These are phyloP conservation scores for Halichoeres trimaculatus DNA, from an alignment of 2,113 vertebrate genomes.

Conservation along the genomic window DNA sequence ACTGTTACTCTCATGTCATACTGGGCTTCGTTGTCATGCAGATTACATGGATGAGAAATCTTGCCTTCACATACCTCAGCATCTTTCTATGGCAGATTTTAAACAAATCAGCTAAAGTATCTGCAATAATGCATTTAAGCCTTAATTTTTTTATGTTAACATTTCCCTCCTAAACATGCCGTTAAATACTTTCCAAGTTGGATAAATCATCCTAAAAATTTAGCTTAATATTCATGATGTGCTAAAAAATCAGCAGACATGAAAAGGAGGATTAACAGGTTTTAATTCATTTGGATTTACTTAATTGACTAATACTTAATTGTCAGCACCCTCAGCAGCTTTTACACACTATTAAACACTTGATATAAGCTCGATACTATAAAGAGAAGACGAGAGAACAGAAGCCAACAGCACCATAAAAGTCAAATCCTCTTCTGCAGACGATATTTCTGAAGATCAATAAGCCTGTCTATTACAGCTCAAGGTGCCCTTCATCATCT, in stretches of 20 bases:
- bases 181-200: constrained; percentile 9
- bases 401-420: constrained; percentile 6
- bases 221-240: background rate
- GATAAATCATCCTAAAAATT: background rate
- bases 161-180: background rate
- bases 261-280: background rate
- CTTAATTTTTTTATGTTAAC: background rate
- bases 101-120: background rate
- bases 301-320: constrained; percentile 8
- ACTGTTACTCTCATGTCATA: constrained; percentile 41
- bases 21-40: constrained; percentile 47
- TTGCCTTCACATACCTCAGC: constrained; percentile 48
- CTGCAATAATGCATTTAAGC: too few species aligned
- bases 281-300: constrained; percentile 7
- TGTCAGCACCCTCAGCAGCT: background rate
- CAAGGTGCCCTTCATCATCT: background rate
- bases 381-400: background rate
- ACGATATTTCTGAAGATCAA: constrained; percentile 14
- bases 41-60: constrained; percentile 52
- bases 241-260: background rate
- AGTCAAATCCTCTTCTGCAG: background rate
- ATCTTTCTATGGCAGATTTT: constrained; percentile 39
- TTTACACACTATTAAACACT: constrained; percentile 17
- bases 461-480: constrained; percentile 1
- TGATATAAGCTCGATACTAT: background rate